Evolutionary conservation across 2,888 invertebrate species (phyloP), one percentile per base, ranked within the genome.

Genomic region (Diogma glabrata): DNA sequence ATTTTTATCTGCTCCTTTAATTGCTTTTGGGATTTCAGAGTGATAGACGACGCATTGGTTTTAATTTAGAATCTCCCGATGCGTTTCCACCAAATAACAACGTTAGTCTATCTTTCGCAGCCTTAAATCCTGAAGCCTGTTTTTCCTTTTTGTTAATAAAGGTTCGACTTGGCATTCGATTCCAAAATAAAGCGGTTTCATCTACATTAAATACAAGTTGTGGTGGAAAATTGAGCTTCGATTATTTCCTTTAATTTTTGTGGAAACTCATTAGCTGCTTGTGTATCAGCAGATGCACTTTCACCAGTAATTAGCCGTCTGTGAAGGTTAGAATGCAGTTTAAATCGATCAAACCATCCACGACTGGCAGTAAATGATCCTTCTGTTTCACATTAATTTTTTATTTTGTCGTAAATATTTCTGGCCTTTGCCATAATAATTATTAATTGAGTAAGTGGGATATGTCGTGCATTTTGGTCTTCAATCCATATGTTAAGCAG

Each of bases 21-120:
- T 12, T 33, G 33, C 33, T 14, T 14, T 33, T 10, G 33, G 33
- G 14, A 14, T 33, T 33, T 14, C 33, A n/a, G n/a, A n/a, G n/a
- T n/a, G n/a, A n/a, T n/a, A 52, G 4, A 60, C 60, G 22, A 60
- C 61, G 19, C 63, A 54, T 51, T 60, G 55, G 9, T 59, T 48
- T 38, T 61, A 60, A 20, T n/a, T n/a, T n/a, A n/a, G n/a, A n/a
- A n/a, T n/a, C n/a, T 54, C 52, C 8, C 55, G 26, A 33, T 12
- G n/a, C n/a, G 33, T 33, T 33, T 33, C 33, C 4, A 3, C 38
- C 38, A 8, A 38, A 38, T 38, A 16, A 16, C 38, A 38, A 16
- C 9, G 38, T 38, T 17, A 38, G 14, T 38, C 38, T 38, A 14
- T 38, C 16, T 38, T 38, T 38, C 16, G 38, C 9, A 38, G n/a